Evolutionary conservation across 2,888 invertebrate species (phyloP), one percentile per base, ranked within the genome.

Genomic region (Diplolepis rosae): DNA sequence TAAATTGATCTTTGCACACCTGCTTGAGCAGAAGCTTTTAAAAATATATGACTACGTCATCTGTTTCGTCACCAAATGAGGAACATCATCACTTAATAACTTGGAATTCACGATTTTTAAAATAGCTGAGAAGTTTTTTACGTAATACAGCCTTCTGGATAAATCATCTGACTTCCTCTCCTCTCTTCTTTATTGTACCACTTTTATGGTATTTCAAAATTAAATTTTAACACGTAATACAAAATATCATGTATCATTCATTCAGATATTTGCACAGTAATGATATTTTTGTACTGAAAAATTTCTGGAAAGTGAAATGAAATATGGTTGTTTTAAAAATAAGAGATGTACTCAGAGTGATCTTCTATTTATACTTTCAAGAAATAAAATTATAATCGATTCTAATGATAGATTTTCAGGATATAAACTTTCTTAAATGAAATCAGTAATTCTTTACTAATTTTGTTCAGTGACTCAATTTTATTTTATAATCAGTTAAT

Each of bases 31-130:
- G 18, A 2, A 18, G 18, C 45, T 22, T 18, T 42, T 3, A 18
- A 61, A 61, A 39, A 56, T n/a, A 56, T 56, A 35, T 39, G 61
- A n/a, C 7, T 24, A 61, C 7, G 56, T 22, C 7, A 32, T 22
- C 35, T 18, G 39, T 39, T 61, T 61, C 61, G 61, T 61, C 61
- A 61, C 39, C 39, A 61, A n/a, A 32, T 1, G 24, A 56, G 22
- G 15, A 61, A 61, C 61, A 39, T 61, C 61, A 61, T 61, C 39
- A 56, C 24, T 39, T n/a, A 39, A 6, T n/a, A 24, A 9, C 35
- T 13, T 24, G n/a, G 39, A 24, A 24, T 27, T 61, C 35, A 11
- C 13, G n/a, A 24, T n/a, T 27, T 39, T 39, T 39, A 7, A 45
- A 61, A 61, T 39, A 61, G n/a, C n/a, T 24, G n/a, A 39, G 13